Evolutionary conservation across 2,797 vertebrate species (phyloP).

Genomic region (Arvicola amphibius): DNA sequence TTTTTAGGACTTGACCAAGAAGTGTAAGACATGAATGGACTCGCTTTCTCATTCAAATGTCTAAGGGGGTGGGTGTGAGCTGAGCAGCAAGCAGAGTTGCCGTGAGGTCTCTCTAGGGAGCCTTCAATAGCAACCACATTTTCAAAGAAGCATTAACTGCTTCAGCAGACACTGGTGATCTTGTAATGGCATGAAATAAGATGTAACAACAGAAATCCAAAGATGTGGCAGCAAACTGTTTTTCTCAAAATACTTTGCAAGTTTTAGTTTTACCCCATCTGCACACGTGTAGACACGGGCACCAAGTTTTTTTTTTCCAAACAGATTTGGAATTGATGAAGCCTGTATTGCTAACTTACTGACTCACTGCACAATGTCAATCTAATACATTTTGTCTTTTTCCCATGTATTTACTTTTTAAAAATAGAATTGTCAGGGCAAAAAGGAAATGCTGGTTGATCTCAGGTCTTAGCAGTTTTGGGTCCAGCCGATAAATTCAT

Average conservation of each 20-base stretch:
- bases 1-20: not conserved
- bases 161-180: not conserved
- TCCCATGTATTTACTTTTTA: not conserved
- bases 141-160: conserved; percentile 29
- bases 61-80: not conserved
- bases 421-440: not conserved
- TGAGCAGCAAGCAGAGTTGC: not conserved
- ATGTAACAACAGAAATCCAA: not conserved
- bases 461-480: not conserved
- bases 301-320: not conserved
- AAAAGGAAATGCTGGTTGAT: not conserved
- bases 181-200: not conserved
- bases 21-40: not conserved
- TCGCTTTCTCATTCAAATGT: not conserved
- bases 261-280: not conserved
- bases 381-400: not conserved
- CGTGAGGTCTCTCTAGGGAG: not conserved
- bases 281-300: not conserved
- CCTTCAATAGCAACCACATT: not conserved
- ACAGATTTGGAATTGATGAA: not conserved
- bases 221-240: not conserved
- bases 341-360: not conserved
- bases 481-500: not conserved
- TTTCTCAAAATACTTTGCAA: not conserved
- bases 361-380: not conserved